phyloP scores from a whole-genome alignment of 2,888 invertebrate genomes.

The Torymus texanus region DNA sequence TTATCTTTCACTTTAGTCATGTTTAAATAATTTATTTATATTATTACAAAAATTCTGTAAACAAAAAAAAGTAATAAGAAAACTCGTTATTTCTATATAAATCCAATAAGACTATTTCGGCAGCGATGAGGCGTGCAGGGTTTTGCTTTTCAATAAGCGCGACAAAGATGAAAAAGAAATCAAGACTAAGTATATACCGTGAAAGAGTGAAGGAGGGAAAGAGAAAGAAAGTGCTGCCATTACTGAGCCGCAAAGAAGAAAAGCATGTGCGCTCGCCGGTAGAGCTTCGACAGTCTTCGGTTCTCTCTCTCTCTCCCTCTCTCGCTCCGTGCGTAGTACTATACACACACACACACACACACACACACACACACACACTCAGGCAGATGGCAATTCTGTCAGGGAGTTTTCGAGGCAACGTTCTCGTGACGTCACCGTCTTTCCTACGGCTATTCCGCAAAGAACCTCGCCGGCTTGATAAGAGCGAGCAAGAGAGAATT shows the following conservation, averaged over 20 bases:
- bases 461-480: constrained; percentile 25
- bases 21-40: too few relatives aligned
- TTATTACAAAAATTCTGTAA: too few relatives aligned
- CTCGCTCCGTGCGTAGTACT: neutral
- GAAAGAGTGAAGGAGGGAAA: neutral
- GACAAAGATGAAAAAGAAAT: too few relatives aligned
- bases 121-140: too few relatives aligned
- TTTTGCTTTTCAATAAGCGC: too few relatives aligned
- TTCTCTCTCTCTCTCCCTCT: neutral
- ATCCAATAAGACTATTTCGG: too few relatives aligned
- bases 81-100: too few relatives aligned
- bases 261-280: constrained; percentile 16
- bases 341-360: constrained; percentile 1
- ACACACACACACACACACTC: neutral
- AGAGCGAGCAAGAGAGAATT: constrained; percentile 22
- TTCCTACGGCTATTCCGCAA: constrained; percentile 40
- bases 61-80: too few relatives aligned
- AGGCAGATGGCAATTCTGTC: neutral
- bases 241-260: constrained; percentile 6
- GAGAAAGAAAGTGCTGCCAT: constrained; percentile 14
- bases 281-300: constrained; percentile 16
- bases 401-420: constrained; percentile 40
- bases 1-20: too few relatives aligned
- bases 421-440: constrained; percentile 56
- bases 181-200: too few relatives aligned